Percentiles rank a stretch among this genome's conserved stretches.
Evolutionary conservation across 2,113 vertebrate genomes (phyloP).

Genomic region (Amphilophus citrinellus): DNA sequence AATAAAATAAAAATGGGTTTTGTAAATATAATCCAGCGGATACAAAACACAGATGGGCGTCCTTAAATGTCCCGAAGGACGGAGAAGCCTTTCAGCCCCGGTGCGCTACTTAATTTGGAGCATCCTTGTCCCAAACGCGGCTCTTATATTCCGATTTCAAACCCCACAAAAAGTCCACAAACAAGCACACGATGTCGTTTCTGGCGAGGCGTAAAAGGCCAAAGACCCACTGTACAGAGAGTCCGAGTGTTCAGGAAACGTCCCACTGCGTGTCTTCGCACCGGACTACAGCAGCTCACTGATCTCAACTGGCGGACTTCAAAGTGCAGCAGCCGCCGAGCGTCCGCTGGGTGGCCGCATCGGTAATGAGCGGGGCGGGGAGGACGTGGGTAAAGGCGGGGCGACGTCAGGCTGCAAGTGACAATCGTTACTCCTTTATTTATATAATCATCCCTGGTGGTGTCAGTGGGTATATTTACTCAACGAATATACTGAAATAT

Average conservation of each 20-base stretch:
- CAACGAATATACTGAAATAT: neutral
- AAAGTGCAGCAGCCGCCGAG: conserved; percentile 73
- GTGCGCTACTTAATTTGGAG: conserved; percentile 43
- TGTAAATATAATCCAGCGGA: conserved; percentile 24
- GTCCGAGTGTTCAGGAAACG: conserved; percentile 16
- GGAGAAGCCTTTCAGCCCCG: conserved; percentile 51
- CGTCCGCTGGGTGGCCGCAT: conserved; percentile 78
- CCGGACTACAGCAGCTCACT: conserved; percentile 72
- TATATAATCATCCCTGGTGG: neutral
- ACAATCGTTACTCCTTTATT: neutral
- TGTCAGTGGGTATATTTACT: neutral
- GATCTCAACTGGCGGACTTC: conserved; percentile 79
- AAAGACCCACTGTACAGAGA: conserved; percentile 17
- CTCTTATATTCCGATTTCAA: conserved; percentile 61
- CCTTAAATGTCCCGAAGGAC: conserved; percentile 55
- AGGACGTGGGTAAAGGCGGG: conserved; percentile 57
- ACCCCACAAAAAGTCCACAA: conserved; percentile 15
- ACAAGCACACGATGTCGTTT: neutral
- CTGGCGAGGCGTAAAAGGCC: neutral
- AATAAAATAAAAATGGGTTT: neutral
- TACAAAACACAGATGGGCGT: conserved; percentile 21
- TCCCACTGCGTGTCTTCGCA: conserved; percentile 24
- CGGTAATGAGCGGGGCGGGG: conserved; percentile 60
- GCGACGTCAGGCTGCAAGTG: conserved; percentile 13
- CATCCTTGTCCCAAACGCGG: conserved; percentile 59